phyloP scores from a whole-genome alignment of 2,113 vertebrate species.

The Eonycteris spelaea region DNA sequence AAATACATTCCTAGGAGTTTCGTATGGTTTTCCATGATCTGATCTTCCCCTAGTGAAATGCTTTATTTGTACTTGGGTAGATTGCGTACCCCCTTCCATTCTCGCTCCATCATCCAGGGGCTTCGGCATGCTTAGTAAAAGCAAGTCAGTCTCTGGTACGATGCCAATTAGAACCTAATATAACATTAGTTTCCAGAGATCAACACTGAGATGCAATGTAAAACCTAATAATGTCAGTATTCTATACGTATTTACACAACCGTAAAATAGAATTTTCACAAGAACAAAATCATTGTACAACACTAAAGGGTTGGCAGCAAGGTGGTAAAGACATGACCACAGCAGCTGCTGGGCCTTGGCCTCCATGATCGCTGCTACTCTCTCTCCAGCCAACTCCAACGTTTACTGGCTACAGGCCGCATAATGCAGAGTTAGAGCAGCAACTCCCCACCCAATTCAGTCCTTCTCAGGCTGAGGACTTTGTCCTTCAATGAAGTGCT shows the following conservation, averaged over 20 bases:
- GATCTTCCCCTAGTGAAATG: background rate
- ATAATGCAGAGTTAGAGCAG: conserved; percentile 3
- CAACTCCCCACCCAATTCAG: background rate
- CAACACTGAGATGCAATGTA: conserved; percentile 68
- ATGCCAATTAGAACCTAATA: conserved; percentile 59
- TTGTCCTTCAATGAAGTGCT: background rate
- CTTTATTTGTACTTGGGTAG: background rate
- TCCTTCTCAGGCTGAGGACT: background rate
- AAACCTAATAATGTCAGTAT: conserved; percentile 63
- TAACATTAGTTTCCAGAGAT: conserved; percentile 62
- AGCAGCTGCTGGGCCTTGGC: conserved; percentile 33
- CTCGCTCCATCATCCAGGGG: background rate
- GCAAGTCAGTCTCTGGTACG: conserved; percentile 17
- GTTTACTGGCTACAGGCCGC: conserved; percentile 49
- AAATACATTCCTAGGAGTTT: conserved; percentile 49
- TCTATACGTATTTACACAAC: conserved; percentile 55
- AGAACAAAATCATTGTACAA: conserved; percentile 51
- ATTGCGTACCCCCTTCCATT: background rate
- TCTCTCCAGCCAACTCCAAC: background rate
- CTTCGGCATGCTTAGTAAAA: background rate
- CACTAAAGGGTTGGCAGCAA: conserved; percentile 42
- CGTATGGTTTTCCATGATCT: background rate
- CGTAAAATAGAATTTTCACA: conserved; percentile 59
- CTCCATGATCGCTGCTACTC: background rate
- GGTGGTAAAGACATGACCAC: conserved; percentile 42